Percentiles rank a stretch among this genome's conserved stretches.
Evolutionary conservation across 2,797 vertebrate genomes (phyloP).

Genomic region (Coregonus sp.): DNA sequence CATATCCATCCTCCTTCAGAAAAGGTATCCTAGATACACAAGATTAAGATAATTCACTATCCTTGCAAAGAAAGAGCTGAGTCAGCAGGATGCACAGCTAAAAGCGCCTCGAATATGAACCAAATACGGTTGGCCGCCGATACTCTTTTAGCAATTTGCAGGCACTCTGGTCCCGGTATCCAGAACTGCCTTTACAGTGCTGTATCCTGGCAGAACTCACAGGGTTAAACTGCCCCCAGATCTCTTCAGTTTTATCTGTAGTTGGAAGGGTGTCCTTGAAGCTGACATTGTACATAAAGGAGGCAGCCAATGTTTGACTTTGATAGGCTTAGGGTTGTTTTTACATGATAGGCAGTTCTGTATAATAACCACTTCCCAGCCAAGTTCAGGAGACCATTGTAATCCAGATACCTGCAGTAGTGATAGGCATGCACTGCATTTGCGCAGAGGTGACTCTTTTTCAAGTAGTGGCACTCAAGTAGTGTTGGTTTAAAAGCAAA

Average conservation of each 20-base stretch:
- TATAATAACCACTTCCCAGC: neutral
- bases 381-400: neutral
- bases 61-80: constrained; percentile 59
- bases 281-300: constrained; percentile 38
- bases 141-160: constrained; percentile 55
- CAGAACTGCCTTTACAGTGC: constrained; percentile 22
- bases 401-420: neutral
- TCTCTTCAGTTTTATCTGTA: constrained; percentile 33
- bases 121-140: constrained; percentile 63
- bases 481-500: neutral
- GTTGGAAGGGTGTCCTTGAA: constrained; percentile 44
- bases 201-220: constrained; percentile 17
- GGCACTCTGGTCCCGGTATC: constrained; percentile 27
- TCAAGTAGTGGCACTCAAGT: neutral
- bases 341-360: constrained; percentile 21
- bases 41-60: constrained; percentile 70
- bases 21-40: constrained; percentile 61
- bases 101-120: constrained; percentile 67
- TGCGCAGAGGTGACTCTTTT: neutral
- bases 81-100: constrained; percentile 33
- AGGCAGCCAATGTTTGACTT: constrained; percentile 36
- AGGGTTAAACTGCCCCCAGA: constrained; percentile 35
- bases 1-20: constrained; percentile 44
- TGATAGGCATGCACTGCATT: neutral
- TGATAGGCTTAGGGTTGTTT: constrained; percentile 34